phyloP scores from a whole-genome alignment of 2,888 invertebrate genomes.

The Chesias legatella region DNA sequence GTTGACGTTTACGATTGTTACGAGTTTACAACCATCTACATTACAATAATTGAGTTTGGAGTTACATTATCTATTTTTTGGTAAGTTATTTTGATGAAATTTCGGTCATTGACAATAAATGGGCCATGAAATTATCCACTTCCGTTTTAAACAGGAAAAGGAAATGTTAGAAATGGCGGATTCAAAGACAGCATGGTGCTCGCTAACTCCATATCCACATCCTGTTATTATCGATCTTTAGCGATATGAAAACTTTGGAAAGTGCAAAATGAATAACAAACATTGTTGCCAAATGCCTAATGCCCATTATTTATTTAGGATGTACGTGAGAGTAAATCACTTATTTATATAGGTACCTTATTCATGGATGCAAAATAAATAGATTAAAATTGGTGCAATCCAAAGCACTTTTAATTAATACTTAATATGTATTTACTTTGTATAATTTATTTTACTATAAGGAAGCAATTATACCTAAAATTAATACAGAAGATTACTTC shows the following conservation, averaged over 20 bases:
- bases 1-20: slow-evolving; percentile 40
- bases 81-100: slow-evolving; percentile 31
- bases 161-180: slow-evolving; percentile 79
- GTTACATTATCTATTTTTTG: slow-evolving; percentile 12
- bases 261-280: slow-evolving; percentile 33
- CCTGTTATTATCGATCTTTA: slow-evolving; percentile 49
- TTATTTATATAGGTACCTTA: no score
- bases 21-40: slow-evolving; percentile 10
- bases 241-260: slow-evolving; percentile 32
- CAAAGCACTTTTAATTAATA: no score
- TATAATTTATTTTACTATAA: no score
- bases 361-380: no score
- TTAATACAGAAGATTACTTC: no score
- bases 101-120: slow-evolving; percentile 10
- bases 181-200: slow-evolving; percentile 41
- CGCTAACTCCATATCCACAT: slow-evolving; percentile 53
- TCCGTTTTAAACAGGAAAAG: slow-evolving; percentile 81
- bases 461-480: no score
- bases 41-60: slow-evolving; percentile 4
- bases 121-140: slow-evolving; percentile 37
- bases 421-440: no score
- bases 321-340: no score
- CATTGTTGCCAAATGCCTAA: background rate
- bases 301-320: no score
- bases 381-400: no score